phyloP scores from a whole-genome alignment of 2,888 invertebrate species.

The Druceiella hillmani region DNA sequence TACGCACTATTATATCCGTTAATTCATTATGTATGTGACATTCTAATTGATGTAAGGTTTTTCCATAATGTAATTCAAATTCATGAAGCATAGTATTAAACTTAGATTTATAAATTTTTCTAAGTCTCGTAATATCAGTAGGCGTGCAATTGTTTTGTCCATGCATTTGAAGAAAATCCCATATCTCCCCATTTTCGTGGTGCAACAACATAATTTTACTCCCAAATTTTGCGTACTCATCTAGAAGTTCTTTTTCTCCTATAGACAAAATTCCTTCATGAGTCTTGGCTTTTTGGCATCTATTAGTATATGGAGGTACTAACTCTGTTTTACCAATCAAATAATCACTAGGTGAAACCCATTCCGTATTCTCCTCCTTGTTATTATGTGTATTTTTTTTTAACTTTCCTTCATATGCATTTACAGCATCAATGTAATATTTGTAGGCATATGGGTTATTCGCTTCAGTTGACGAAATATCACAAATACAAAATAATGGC shows the following conservation, averaged over 20 bases:
- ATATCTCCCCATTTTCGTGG: slow-evolving; percentile 36
- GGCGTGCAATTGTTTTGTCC: too few relatives aligned
- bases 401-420: too few relatives aligned
- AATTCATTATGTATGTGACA: slow-evolving; percentile 33
- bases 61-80: slow-evolving; percentile 35
- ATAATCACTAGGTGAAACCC: slow-evolving; percentile 44
- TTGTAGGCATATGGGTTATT: too few relatives aligned
- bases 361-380: too few relatives aligned
- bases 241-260: slow-evolving; percentile 33
- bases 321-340: slow-evolving; percentile 37
- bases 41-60: slow-evolving; percentile 37
- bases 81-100: slow-evolving; percentile 34
- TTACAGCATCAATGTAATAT: too few relatives aligned
- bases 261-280: slow-evolving; percentile 42
- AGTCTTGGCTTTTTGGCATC: slow-evolving; percentile 39
- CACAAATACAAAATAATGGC: too few relatives aligned
- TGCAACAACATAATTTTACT: slow-evolving; percentile 29
- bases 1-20: slow-evolving; percentile 28
- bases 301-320: slow-evolving; percentile 42
- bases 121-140: too few relatives aligned
- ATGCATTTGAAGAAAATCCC: too few relatives aligned
- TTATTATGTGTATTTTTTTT: too few relatives aligned
- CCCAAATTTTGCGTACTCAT: slow-evolving; percentile 31
- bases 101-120: too few relatives aligned
- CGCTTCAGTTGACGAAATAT: too few relatives aligned